Base-by-base conservation (phyloP, 92 coral and sea anemone species). In the Phenganax subtilis region DNA sequence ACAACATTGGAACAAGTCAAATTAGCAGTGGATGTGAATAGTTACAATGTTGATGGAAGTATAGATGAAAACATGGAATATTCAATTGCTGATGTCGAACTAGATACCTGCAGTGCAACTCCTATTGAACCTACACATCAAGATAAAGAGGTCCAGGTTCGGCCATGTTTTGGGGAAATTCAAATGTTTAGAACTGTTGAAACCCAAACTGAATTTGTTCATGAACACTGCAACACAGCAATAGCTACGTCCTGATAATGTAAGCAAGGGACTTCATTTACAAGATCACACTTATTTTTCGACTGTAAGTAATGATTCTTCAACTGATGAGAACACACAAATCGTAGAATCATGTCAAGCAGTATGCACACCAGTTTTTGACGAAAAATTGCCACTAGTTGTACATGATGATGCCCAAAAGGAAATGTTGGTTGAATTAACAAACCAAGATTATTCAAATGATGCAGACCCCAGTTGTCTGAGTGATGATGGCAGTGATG, bases 61-160 rank as follows among this genome's bases (percentile, higher is more conserved):
- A 20, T 51, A 65, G 29, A 17, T 65, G 47, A 5, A 17, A 28
- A 65, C 29, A 17, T 65, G 12, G 71, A 65, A 17, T 20, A 4
- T 65, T 65, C 71, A 65, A 65, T 9, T 65, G 71, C 7, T 65
- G 47, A 65, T 65, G 71, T 65, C 10, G 44, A 65, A 65, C 47
- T 20, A 65, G 29, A 16, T 59, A 59, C 65, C 17, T 59, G 0
- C 5, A 59, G 17, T 59, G 12, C 65, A 59, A 59, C 65, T 59
- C 65, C 12, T 59, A 15, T 59, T 59, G 65, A 59, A 59, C 65
- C 17, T 7, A 5, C 5, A 65, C 31, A 27, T 20, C 47, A 17
- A 72, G 76, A 72, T 72, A 72, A 72, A 51, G 56, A 72, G 57
- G 76, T 72, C 16, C 76, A 72, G 76, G 74, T 68, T 44, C 74